A percentile compares a stretch with the other conserved stretches of the same genome.
Conservation (phyloP, 2,888 invertebrate genomes). For the Dicyrtomina minuta region DNA sequence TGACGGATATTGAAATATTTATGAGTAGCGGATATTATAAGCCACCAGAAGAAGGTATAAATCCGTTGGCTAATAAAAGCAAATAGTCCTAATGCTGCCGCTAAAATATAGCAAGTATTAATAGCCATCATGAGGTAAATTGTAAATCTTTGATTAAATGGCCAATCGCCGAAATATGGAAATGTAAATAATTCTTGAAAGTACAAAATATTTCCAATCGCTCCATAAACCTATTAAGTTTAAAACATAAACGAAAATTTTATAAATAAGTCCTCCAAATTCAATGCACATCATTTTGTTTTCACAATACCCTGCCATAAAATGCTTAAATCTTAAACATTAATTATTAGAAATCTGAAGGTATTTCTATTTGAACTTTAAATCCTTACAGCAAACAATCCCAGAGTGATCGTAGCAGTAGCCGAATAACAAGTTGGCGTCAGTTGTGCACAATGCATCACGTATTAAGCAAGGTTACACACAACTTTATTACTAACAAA, state of each 20-base stretch:
- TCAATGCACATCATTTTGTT: too few relatives aligned
- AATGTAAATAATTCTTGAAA: slow-evolving; percentile 7
- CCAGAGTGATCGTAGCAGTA: slow-evolving; percentile 6
- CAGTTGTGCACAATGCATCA: not conserved
- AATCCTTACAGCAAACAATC: slow-evolving; percentile 17
- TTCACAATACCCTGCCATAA: not conserved
- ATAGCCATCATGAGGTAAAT: slow-evolving; percentile 1
- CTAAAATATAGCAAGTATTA: slow-evolving; percentile 2
- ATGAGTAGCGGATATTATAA: too few relatives aligned
- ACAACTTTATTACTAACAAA: too few relatives aligned
- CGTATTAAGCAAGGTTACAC: too few relatives aligned
- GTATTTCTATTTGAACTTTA: not conserved
- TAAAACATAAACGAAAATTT: not conserved
- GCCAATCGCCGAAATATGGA: slow-evolving; percentile 20
- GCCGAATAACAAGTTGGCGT: slow-evolving; percentile 7
- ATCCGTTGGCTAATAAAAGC: slow-evolving; percentile 7
- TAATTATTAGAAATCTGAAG: not conserved
- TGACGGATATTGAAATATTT: too few relatives aligned
- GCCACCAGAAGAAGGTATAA: slow-evolving; percentile 14
- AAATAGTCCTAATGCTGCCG: slow-evolving; percentile 14
- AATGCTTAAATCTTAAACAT: not conserved
- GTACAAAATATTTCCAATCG: slow-evolving; percentile 18
- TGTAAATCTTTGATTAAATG: slow-evolving; percentile 17
- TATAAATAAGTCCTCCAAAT: too few relatives aligned
- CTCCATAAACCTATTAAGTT: slow-evolving; percentile 17